Base-by-base conservation (phyloP, 2,113 vertebrate species). In the Myrmophylax atrothorax region DNA sequence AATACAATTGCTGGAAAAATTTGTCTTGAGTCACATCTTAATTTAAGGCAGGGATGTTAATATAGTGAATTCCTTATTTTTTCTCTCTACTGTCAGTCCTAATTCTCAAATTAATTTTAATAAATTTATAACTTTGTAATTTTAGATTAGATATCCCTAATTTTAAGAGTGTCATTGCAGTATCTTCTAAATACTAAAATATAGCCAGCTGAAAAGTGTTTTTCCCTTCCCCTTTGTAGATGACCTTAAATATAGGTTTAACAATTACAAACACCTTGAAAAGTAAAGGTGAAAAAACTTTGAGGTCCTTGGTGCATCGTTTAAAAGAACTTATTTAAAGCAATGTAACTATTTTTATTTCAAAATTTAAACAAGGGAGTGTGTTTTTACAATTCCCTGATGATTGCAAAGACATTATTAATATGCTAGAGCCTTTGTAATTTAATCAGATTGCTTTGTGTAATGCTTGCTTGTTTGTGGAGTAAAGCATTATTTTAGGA, bases 1-100 rank as follows among this genome's bases (percentile, higher is more conserved):
- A 94, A 90, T 90, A 85, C 82, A 93, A 73, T 83, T 93, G 70
- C 70, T 90, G 92, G 92, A 53, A 92, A 93, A 93, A 90, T n/a
- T 12, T 20, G 35, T 53, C 78, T 73, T 53, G 16, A 22, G 9
- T 77, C n/a, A 10, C 22, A 47, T 91, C 59, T 72, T 76, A 91
- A 88, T 73, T 28, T 24, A 81, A 88, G 49, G 13, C 50, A 80
- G 50, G 28, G n/a, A 73, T 90, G n/a, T 73, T 85, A 60, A 49
- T 78, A 66, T 3, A 52, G 12, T 14, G 6, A 62, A 9, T 37
- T 62, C 6, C 50, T 8, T 31, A 15, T 31, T 63, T n/a, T 49
- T 68, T 47, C 66, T 67, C 46, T 18, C 31, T 82, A 31, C 25
- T 46, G 35, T 88, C 22, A 38, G 14, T 82, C 37, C 66, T 87